phyloP scores from a whole-genome alignment of 2,888 invertebrate species.

The Drosophila peninsularis region DNA sequence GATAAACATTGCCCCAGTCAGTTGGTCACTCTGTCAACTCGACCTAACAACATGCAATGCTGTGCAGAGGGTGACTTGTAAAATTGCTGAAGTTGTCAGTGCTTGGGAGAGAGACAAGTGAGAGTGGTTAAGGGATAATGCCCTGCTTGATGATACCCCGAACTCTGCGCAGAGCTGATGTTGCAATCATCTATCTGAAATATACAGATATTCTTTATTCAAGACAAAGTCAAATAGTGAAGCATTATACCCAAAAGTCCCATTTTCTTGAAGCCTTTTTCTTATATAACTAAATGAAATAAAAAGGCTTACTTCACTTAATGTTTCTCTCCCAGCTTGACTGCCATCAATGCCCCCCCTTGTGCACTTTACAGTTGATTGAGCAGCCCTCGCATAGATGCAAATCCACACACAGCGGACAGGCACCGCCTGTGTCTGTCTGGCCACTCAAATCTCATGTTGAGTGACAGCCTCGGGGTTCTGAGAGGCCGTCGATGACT shows the following conservation, averaged over 20 bases:
- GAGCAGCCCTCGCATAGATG: slow-evolving; percentile 49
- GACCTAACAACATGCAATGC: slow-evolving; percentile 38
- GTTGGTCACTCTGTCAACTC: slow-evolving; percentile 44
- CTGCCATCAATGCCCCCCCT: not conserved
- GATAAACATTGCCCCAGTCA: slow-evolving; percentile 57
- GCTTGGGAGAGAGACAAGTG: not conserved
- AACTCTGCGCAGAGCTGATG: too few relatives aligned
- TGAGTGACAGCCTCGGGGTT: slow-evolving; percentile 40
- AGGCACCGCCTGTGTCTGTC: slow-evolving; percentile 13
- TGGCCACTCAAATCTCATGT: slow-evolving; percentile 20
- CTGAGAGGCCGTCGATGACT: slow-evolving; percentile 38
- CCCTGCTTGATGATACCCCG: too few relatives aligned
- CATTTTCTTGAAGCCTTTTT: too few relatives aligned
- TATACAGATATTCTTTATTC: too few relatives aligned
- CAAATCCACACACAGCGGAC: slow-evolving; percentile 33
- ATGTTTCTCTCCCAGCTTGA: not conserved
- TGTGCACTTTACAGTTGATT: slow-evolving; percentile 12
- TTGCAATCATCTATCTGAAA: too few relatives aligned
- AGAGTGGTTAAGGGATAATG: too few relatives aligned
- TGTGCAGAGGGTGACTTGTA: slow-evolving; percentile 39
- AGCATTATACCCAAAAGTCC: too few relatives aligned
- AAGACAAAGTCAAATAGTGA: too few relatives aligned
- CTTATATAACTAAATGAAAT: not conserved
- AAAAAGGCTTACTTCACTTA: not conserved
- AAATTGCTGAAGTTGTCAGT: not conserved